Percentiles rank a stretch among this genome's conserved stretches.
Evolutionary conservation across 2,888 invertebrate species (phyloP).

Genomic region (Graphium colonna): DNA sequence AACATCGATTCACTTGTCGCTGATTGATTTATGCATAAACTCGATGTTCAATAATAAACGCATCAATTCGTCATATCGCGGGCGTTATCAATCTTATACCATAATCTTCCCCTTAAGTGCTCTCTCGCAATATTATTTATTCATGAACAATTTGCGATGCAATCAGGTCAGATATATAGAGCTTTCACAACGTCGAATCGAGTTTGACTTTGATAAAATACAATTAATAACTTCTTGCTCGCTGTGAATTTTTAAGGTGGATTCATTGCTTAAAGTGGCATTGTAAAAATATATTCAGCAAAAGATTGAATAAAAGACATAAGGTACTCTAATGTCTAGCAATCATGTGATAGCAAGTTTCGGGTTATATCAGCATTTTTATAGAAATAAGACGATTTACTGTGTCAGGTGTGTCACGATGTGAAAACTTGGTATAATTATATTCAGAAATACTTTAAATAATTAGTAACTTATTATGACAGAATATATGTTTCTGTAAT

Average conservation of each 20-base stretch:
- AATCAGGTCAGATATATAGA: conserved; percentile 66
- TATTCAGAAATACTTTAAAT: no score
- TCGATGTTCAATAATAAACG: conserved; percentile 6
- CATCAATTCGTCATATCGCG: conserved; percentile 21
- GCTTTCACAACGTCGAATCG: conserved; percentile 58
- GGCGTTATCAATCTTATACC: conserved; percentile 28
- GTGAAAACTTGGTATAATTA: no score
- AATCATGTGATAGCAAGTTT: no score
- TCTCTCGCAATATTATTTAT: conserved; percentile 68
- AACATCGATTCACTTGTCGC: background rate
- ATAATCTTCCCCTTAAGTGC: conserved; percentile 48
- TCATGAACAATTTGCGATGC: conserved; percentile 77
- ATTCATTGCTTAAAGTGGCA: no score
- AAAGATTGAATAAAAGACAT: no score
- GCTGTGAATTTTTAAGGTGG: conserved; percentile 59
- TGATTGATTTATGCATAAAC: background rate
- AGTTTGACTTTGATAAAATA: conserved; percentile 68
- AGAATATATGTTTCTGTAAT: no score
- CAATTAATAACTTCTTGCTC: conserved; percentile 47
- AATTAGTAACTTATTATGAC: no score
- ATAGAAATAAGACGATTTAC: no score
- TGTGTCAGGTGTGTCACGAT: no score
- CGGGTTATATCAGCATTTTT: no score
- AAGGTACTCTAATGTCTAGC: no score
- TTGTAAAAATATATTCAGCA: no score